Evolutionary conservation across 1,140 invertebrate species (phyloP).

Genomic region (Calosoma granatense): DNA sequence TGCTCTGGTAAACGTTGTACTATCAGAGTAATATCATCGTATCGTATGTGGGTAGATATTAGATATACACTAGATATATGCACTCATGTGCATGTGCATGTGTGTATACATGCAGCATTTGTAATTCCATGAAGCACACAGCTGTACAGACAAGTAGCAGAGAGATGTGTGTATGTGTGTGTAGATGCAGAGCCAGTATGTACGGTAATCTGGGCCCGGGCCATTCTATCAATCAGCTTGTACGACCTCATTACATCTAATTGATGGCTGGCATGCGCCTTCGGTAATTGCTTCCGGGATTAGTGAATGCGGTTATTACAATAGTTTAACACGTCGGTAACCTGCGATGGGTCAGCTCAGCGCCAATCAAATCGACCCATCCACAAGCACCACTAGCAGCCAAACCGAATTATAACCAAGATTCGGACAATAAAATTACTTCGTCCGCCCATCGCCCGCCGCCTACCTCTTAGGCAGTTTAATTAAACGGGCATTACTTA

Average conservation of each 20-base stretch:
- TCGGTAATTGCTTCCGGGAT: slow-evolving; percentile 23
- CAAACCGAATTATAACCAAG: not conserved
- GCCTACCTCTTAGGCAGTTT: not conserved
- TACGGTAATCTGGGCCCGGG: slow-evolving; percentile 9
- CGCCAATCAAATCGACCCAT: not conserved
- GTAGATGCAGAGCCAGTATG: slow-evolving; percentile 8
- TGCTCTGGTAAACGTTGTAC: too few species aligned
- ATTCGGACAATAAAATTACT: not conserved
- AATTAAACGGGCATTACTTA: slow-evolving; percentile 1
- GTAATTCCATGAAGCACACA: too few species aligned
- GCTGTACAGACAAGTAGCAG: too few species aligned
- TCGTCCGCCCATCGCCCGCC: too few species aligned
- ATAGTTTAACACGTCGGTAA: slow-evolving; percentile 9
- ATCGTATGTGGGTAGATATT: too few species aligned
- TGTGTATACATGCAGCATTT: too few species aligned
- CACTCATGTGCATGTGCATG: too few species aligned
- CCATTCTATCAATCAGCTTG: slow-evolving; percentile 18
- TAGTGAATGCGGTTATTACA: slow-evolving; percentile 20
- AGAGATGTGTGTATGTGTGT: not conserved
- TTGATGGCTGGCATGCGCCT: slow-evolving; percentile 22
- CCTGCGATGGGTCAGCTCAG: not conserved
- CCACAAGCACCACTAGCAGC: too few species aligned
- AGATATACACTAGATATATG: too few species aligned
- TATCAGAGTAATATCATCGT: too few species aligned
- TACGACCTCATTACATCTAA: slow-evolving; percentile 21